phyloP scores from a whole-genome alignment of 2,888 invertebrate species.

The Himalopsyche japonica region DNA sequence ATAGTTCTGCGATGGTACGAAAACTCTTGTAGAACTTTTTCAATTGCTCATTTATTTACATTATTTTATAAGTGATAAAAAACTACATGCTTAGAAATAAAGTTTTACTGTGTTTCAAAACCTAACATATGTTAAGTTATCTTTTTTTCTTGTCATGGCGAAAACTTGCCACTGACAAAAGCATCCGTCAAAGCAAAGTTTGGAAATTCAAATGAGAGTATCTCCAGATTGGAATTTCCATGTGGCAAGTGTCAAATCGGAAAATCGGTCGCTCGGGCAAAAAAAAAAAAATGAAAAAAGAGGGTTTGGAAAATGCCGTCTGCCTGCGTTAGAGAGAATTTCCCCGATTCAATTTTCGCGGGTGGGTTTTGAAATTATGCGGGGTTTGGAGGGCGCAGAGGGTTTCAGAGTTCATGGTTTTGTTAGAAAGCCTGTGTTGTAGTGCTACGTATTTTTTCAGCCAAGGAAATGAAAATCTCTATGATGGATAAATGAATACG shows the following conservation, averaged over 20 bases:
- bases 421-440: neutral
- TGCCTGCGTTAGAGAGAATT: neutral
- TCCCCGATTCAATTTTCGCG: neutral
- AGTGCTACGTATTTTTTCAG: neutral
- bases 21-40: no score
- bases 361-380: neutral
- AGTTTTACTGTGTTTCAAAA: neutral
- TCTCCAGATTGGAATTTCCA: conserved; percentile 37
- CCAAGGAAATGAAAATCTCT: neutral
- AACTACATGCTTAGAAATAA: no score
- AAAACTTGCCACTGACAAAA: neutral
- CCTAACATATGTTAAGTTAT: neutral
- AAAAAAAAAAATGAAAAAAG: neutral
- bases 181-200: conserved; percentile 15
- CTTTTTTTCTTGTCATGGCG: neutral
- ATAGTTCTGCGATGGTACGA: no score
- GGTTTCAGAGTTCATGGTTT: neutral
- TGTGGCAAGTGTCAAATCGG: conserved; percentile 30
- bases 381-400: neutral
- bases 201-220: conserved; percentile 30
- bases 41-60: no score
- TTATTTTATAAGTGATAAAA: no score
- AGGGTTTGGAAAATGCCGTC: neutral
- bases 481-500: neutral
- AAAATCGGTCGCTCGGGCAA: neutral